Conservation (phyloP, 2,113 vertebrate species). For the Corythornis madagascariensis region DNA sequence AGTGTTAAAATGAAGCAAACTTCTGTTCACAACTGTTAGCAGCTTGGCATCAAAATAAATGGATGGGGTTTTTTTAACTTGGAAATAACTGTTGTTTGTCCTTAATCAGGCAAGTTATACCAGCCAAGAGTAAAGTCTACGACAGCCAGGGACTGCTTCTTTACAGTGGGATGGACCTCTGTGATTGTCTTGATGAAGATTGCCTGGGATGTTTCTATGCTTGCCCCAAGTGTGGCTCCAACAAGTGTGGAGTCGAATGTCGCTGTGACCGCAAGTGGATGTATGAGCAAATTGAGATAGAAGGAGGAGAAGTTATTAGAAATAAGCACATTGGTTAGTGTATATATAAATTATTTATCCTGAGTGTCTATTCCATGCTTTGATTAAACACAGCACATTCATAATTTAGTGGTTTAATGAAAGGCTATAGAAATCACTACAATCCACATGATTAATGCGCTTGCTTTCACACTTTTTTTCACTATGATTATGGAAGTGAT, state of each 20-base stretch:
- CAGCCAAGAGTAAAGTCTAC: slow-evolving; percentile 91
- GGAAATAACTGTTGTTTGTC: background rate
- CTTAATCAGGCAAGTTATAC: slow-evolving; percentile 79
- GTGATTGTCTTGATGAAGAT: slow-evolving; percentile 93
- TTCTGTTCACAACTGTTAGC: background rate
- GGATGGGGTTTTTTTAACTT: background rate
- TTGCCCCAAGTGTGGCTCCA: slow-evolving; percentile 88
- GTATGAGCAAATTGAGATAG: slow-evolving; percentile 96
- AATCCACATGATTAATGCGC: fast-evolving
- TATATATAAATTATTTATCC: background rate
- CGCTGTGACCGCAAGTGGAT: slow-evolving; percentile 98
- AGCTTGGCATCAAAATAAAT: background rate
- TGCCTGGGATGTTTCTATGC: slow-evolving; percentile 97
- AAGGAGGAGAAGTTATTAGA: slow-evolving; percentile 93
- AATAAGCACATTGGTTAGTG: slow-evolving; percentile 86
- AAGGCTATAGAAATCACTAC: background rate
- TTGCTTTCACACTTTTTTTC: background rate
- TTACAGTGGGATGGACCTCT: slow-evolving; percentile 88
- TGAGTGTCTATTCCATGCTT: fast-evolving
- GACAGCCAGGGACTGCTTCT: slow-evolving; percentile 90
- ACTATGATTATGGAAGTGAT: background rate
- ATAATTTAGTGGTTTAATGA: background rate
- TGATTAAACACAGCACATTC: background rate
- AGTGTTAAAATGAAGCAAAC: background rate
- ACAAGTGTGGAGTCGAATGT: slow-evolving; percentile 92